These are phyloP conservation scores for Lithophane leautieri DNA, from an alignment of 2,888 invertebrate genomes.

Conservation along the genomic window DNA sequence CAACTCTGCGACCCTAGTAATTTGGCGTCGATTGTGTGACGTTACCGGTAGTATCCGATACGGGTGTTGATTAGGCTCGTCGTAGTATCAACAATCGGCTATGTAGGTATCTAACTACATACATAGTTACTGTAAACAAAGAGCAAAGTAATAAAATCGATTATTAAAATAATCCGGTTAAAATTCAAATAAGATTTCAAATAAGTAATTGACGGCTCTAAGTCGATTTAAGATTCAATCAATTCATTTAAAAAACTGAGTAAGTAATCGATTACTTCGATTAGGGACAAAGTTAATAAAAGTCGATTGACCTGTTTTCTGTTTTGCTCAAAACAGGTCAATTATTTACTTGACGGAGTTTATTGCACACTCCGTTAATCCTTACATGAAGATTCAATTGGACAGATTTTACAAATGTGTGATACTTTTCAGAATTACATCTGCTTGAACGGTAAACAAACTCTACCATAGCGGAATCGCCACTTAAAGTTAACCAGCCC, in stretches of 20 bases:
- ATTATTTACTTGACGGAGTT: conserved; percentile 19
- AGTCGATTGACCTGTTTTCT: conserved; percentile 31
- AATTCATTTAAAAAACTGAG: conserved; percentile 29
- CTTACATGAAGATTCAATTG: neutral
- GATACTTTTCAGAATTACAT: conserved; percentile 13
- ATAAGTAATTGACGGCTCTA: conserved; percentile 11
- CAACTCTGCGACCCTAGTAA: conserved; percentile 71
- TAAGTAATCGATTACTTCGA: conserved; percentile 5
- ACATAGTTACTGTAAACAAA: neutral
- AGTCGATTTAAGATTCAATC: conserved; percentile 17
- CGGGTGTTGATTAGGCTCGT: conserved; percentile 16
- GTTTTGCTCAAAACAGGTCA: conserved; percentile 26
- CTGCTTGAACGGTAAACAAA: neutral
- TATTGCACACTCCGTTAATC: conserved; percentile 37
- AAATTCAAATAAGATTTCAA: conserved; percentile 2
- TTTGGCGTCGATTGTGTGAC: conserved; percentile 60
- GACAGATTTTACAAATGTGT: neutral
- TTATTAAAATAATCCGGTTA: neutral
- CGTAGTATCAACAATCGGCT: neutral
- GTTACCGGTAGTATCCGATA: conserved; percentile 39
- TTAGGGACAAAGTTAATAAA: conserved; percentile 33
- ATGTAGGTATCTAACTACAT: neutral
- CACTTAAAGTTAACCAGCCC: conserved; percentile 24
- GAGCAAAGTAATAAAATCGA: neutral
- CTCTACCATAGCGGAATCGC: conserved; percentile 5